Evolutionary conservation across 1,140 invertebrate genomes (phyloP).

Genomic region (Ooceraea biroi): DNA sequence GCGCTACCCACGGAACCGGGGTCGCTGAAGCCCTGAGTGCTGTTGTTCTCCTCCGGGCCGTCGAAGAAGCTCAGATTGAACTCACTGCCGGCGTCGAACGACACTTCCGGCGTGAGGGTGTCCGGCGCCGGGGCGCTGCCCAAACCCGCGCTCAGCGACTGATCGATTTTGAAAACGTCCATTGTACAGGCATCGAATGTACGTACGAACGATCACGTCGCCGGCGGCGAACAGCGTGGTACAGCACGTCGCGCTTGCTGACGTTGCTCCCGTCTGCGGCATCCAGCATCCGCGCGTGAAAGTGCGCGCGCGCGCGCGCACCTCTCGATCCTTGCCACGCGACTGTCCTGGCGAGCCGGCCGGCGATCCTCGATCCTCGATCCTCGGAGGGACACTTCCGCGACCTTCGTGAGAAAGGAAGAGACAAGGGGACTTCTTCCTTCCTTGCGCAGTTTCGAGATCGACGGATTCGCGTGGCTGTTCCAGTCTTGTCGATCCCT

Average conservation of each 20-base stretch:
- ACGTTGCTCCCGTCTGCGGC: constrained; percentile 46
- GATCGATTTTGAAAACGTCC: constrained; percentile 90
- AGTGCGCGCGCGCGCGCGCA: constrained; percentile 1
- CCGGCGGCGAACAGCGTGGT: constrained; percentile 56
- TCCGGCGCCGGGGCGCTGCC: constrained; percentile 87
- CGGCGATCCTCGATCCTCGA: constrained; percentile 3
- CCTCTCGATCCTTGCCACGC: constrained; percentile 5
- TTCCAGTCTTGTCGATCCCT: neutral
- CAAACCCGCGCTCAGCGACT: constrained; percentile 87
- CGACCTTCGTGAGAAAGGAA: neutral
- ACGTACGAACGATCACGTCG: constrained; percentile 40
- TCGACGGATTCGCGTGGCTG: neutral
- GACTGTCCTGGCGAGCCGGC: neutral
- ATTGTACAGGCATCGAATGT: constrained; percentile 82
- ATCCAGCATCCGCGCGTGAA: constrained; percentile 67
- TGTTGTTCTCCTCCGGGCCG: constrained; percentile 88
- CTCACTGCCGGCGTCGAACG: constrained; percentile 91
- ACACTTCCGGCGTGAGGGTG: constrained; percentile 89
- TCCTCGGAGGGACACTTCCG: neutral
- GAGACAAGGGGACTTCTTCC: neutral
- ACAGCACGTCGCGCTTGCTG: constrained; percentile 52
- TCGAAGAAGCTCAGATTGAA: constrained; percentile 93
- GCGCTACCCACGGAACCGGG: constrained; percentile 89
- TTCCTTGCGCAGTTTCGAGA: neutral
- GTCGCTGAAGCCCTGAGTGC: constrained; percentile 89